phyloP scores from a whole-genome alignment of 2,113 vertebrate species.

The Pachyramphus minor region DNA sequence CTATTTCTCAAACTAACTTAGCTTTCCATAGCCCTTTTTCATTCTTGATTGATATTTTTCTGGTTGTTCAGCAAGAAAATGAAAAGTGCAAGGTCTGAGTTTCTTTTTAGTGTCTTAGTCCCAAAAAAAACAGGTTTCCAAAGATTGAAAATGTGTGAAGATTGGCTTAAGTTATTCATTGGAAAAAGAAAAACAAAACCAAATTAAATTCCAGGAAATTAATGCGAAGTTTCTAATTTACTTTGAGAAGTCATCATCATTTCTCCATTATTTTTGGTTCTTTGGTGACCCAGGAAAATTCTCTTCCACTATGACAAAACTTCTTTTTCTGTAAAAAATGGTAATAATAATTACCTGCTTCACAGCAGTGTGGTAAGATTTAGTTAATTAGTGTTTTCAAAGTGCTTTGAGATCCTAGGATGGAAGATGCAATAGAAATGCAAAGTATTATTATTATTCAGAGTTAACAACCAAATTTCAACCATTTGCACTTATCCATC shows the following conservation, averaged over 20 bases:
- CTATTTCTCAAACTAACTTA: background rate
- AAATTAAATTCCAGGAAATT: slow-evolving; percentile 39
- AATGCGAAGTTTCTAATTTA: slow-evolving; percentile 10
- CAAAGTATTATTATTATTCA: slow-evolving; percentile 77
- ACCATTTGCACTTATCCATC: slow-evolving; percentile 74
- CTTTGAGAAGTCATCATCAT: background rate
- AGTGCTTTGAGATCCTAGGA: slow-evolving; percentile 68
- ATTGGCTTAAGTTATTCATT: background rate
- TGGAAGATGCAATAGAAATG: slow-evolving; percentile 69
- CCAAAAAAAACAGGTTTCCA: background rate
- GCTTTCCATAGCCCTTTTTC: slow-evolving; percentile 14
- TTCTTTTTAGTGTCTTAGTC: background rate
- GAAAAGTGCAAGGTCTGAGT: background rate
- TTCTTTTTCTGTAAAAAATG: slow-evolving; percentile 21
- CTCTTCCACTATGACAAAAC: slow-evolving; percentile 14
- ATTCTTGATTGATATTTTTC: slow-evolving; percentile 22
- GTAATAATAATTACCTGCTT: slow-evolving; percentile 60
- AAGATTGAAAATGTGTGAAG: background rate
- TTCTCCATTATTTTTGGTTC: slow-evolving; percentile 34
- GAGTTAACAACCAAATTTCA: slow-evolving; percentile 76
- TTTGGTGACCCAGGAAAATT: slow-evolving; percentile 28
- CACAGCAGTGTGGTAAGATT: slow-evolving; percentile 35
- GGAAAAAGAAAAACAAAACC: background rate
- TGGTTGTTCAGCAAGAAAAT: background rate
- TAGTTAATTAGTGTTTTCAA: slow-evolving; percentile 64